Percentiles rank a stretch among this genome's conserved stretches.
Conservation (phyloP, 2,888 invertebrate species). For the Drosophila dives region DNA sequence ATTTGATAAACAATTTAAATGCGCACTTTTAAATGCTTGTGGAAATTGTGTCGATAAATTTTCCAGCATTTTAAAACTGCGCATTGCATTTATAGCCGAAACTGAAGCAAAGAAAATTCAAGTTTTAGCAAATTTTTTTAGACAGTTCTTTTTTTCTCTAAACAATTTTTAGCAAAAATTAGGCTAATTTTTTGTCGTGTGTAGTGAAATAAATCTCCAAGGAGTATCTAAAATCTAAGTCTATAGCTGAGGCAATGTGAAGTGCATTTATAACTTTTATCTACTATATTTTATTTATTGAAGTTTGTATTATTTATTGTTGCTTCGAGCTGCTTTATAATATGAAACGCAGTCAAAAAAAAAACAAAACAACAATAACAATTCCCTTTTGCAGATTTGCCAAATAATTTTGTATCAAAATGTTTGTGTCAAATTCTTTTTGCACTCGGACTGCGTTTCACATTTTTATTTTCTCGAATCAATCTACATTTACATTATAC, state of each 20-base stretch:
- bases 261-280: constrained; percentile 69
- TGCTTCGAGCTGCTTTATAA: constrained; percentile 47
- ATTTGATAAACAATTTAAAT: constrained; percentile 51
- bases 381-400: constrained; percentile 57
- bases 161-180: constrained; percentile 55
- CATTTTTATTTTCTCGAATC: constrained; percentile 34
- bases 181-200: constrained; percentile 51
- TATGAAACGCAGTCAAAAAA: constrained; percentile 20
- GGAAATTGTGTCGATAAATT: constrained; percentile 40
- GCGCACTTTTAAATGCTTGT: constrained; percentile 79
- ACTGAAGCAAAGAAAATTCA: constrained; percentile 11
- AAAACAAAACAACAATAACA: neutral
- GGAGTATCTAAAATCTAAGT: constrained; percentile 64
- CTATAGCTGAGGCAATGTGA: constrained; percentile 60
- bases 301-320: constrained; percentile 56
- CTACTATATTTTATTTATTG: constrained; percentile 57
- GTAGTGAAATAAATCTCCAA: constrained; percentile 52
- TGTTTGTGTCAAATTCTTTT: constrained; percentile 72
- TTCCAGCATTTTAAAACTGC: constrained; percentile 80
- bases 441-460: constrained; percentile 47
- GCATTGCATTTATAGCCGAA: constrained; percentile 68
- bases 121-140: constrained; percentile 41
- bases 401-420: constrained; percentile 84
- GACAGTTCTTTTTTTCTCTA: constrained; percentile 21
- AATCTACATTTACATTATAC: constrained; percentile 58